Base-by-base conservation (phyloP, 2,888 invertebrate species). In the Clanis bilineata region DNA sequence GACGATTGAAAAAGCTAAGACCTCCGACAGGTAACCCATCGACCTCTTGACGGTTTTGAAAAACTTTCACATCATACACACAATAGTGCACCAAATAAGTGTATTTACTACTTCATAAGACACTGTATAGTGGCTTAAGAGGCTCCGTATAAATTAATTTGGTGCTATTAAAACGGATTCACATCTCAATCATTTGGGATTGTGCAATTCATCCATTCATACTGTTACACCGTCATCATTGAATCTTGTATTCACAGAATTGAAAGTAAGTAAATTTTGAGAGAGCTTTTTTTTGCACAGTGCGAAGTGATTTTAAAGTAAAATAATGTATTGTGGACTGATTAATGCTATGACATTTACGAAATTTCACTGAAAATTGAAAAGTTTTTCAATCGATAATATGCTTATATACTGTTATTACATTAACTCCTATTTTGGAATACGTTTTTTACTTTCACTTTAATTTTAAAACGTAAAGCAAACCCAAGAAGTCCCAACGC, bases 61-160 rank as follows among this genome's bases (percentile, higher is more conserved):
- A 64, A 60, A 81, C 86, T 86, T 86, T 86, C 85, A 81, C 83
- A 76, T 77, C 64, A 65, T 60, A 67, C 44, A 80, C 77, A 81
- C 78, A 80, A 80, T 80, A 77, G 73, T 70, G 69, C 68, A 77
- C 67, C 61, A 67, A 81, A 82, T 80, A 77, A 70, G 73, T 69
- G 65, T 77, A 77, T 79, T 2, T 71, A 71, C 67, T 67, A 60
- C 64, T 67, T 63, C 65, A 44, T 36, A 36, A 59, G 38, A 43
- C 22, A 45, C 44, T 45, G 10, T 58, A 38, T 7, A 51, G 39
- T 39, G 58, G 47, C 47, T 38, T 63, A 64, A 68, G 70, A 72
- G 64, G 70, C 64, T 59, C 68, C 69, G 72, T 71, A 71, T 72
- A 77, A 78, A 77, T 78, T 80, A 78, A 79, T 76, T 71, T 62